Evolutionary conservation across 2,797 vertebrate genomes (phyloP), one percentile per base, ranked within the genome.

Genomic region (Pseudomugil tenellus): DNA sequence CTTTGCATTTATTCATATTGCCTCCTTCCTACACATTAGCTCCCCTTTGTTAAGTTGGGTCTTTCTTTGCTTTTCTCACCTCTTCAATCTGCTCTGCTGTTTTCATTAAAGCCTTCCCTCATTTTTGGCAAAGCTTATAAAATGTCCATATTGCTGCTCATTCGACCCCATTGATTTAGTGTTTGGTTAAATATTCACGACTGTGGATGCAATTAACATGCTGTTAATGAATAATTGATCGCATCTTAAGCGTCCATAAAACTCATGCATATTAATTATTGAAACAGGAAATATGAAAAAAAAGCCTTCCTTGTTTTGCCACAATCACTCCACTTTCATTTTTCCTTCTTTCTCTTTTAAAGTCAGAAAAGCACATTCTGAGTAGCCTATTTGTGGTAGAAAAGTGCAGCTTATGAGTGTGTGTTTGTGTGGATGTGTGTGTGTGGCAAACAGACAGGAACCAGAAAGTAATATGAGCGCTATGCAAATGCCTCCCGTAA

Each of bases 161-260:
- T 92, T 91, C 87, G 86, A 91, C 90, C 91, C 81, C 91, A 92
- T 90, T 92, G 91, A 92, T 92, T 92, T 92, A 91, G 87, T 74
- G 88, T 91, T 92, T 91, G 90, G 90, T 92, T 92, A 92, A 92
- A 92, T 92, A 92, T 92, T 91, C 91, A 92, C 80, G 88, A 91
- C 88, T 92, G 91, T 92, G 89, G 91, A 92, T 91, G 91, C 91
- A 92, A 92, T 92, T 92, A 92, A 92, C 91, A 92, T 91, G 90
- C 90, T 91, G 91, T 92, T 92, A 92, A 92, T 92, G 90, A 92
- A 92, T 92, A 92, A 92, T 92, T 92, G 91, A 92, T 92, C 81
- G 80, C 88, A 90, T 92, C 91, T 92, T 92, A 92, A 92, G 90
- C 91, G 88, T 83, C 91, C 91, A 92, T 92, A 91, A 92, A 92